Evolutionary conservation across 2,888 invertebrate species (phyloP), one percentile per base, ranked within the genome.

Genomic region (Pelosia muscerda): DNA sequence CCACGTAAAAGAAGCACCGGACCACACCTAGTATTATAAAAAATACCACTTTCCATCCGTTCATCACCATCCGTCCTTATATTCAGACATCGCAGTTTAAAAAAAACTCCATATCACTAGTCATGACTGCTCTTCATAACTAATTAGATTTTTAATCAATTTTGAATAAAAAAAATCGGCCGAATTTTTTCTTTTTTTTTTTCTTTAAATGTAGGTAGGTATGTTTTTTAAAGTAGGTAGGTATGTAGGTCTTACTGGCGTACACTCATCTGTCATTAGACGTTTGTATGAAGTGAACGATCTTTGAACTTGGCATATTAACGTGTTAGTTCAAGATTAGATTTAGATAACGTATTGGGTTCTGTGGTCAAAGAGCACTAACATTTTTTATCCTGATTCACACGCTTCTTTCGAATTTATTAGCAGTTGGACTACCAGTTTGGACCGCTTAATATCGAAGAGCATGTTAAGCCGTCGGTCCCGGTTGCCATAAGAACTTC

Each of bases 261-360:
- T 49, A 42, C 42, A 49, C 19, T n/a, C 8, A 49, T 49, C 49
- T n/a, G 49, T 49, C 49, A 49, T 49, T 49, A 49, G 49, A 19
- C 8, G 6, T 49, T 49, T 49, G 49, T n/a, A 49, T 49, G 49
- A 9, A n/a, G 19, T n/a, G 49, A 49, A 49, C 49, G 49, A 49
- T 49, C 49, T 49, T 19, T 49, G 49, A 49, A 49, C 49, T 49
- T 49, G 49, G 49, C n/a, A 49, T 49, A 49, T 49, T 49, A 49
- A 49, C 49, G 49, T n/a, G 6, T 49, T n/a, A 49, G 49, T 49
- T 49, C 49, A n/a, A n/a, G n/a, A 49, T 49, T 9, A n/a, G 2
- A 49, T 49, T 49, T 49, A 49, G n/a, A 49, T 49, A 49, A 49
- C 49, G 49, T 49, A n/a, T 42, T 42, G 42, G 42, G 42, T 42